A percentile compares a stretch with the other conserved stretches of the same genome.
phyloP scores from a whole-genome alignment of 2,797 vertebrate species.

The Lacerta agilis region DNA sequence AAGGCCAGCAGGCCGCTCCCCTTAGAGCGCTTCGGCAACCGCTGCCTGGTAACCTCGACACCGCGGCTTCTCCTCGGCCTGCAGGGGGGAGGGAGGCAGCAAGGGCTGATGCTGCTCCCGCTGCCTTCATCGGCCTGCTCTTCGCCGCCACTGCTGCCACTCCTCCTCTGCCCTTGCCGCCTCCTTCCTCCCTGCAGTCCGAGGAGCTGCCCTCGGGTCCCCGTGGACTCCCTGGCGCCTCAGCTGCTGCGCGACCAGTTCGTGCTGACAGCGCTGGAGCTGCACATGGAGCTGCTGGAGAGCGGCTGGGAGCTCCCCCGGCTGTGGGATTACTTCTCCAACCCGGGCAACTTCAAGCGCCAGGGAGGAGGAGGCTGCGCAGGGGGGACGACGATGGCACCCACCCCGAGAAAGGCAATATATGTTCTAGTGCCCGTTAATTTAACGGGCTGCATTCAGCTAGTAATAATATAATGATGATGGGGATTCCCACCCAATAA shows the following conservation, averaged over 20 bases:
- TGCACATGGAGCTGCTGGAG: conserved; percentile 94
- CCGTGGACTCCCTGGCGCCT: conserved; percentile 91
- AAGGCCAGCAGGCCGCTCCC: too few species aligned
- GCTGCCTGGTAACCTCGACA: too few species aligned
- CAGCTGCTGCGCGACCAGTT: conserved; percentile 95
- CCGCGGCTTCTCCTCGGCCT: too few species aligned
- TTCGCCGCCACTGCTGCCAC: conserved; percentile 71
- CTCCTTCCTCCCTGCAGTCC: conserved; percentile 66
- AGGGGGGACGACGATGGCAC: too few species aligned
- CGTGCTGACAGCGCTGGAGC: conserved; percentile 93
- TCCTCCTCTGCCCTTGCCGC: conserved; percentile 75
- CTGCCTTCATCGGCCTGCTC: conserved; percentile 59
- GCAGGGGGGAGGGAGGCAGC: too few species aligned
- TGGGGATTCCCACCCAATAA: neutral
- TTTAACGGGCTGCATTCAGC: too few species aligned
- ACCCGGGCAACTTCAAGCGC: conserved; percentile 97
- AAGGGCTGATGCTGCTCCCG: conserved; percentile 73
- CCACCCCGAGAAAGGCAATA: too few species aligned
- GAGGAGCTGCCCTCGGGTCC: conserved; percentile 80
- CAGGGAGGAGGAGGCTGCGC: conserved; percentile 86
- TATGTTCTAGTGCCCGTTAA: too few species aligned
- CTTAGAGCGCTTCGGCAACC: too few species aligned
- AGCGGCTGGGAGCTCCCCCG: conserved; percentile 94
- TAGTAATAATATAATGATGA: too few species aligned
- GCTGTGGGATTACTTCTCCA: conserved; percentile 96